Evolutionary conservation across 2,888 invertebrate species (phyloP), one percentile per base, ranked within the genome.

Genomic region (Plebejus anna): DNA sequence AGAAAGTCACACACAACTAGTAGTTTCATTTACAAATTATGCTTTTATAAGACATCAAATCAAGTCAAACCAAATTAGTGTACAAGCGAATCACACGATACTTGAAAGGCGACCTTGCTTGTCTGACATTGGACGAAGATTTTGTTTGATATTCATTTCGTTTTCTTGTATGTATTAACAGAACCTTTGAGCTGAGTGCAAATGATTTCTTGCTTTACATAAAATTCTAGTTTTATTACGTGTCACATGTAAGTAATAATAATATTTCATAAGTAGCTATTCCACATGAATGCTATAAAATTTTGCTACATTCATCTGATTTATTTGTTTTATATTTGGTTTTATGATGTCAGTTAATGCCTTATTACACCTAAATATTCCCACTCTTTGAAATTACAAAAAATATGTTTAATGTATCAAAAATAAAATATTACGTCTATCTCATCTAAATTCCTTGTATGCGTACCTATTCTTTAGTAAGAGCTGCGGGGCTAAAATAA

Each of bases 61-160:
- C 59, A 59, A 59, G 51, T 55, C 57, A 13, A 13, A 51, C 4
- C 32, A 75, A 55, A 32, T 75, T 16, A 75, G n/a, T 28, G 38
- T n/a, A 70, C 59, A 61, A 70, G 66, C 51, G 71, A 83, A 84
- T 83, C 83, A 85, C 85, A 83, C 85, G 87, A 84, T 84, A 85
- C 84, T 89, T 88, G 89, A 91, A 88, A 86, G 89, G 90, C 84
- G 88, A 89, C 92, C 91, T 91, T 91, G 90, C 82, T 78, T 79
- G 84, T 85, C 86, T 91, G 90, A 90, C 92, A 92, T 92, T 91
- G 92, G 86, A 83, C 83, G 82, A 82, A 83, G 88, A 89, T 90
- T 90, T 90, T 87, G 83, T 87, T 88, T 88, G 82, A 80, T 81
- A 85, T 88, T 87, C 85, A 81, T 84, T 86, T 82, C 51, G 13